phyloP scores from a whole-genome alignment of 2,888 invertebrate genomes.

The Drosophila engyochracea region DNA sequence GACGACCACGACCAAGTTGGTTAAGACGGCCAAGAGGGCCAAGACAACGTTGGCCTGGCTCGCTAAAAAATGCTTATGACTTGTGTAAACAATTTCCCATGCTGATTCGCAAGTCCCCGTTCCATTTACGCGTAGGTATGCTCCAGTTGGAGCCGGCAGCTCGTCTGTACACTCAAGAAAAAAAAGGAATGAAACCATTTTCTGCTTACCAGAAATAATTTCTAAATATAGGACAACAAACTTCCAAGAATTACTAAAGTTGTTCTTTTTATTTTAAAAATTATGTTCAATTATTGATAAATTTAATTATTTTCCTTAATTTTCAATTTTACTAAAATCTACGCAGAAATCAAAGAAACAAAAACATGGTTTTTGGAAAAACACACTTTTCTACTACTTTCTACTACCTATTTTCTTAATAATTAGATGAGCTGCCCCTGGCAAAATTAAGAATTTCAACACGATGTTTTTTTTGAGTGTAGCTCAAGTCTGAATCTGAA shows the following conservation, averaged over 20 bases:
- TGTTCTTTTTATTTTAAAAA: neutral
- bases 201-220: neutral
- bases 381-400: neutral
- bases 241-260: neutral
- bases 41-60: conserved; percentile 51
- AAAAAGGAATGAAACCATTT: neutral
- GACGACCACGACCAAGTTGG: conserved; percentile 33
- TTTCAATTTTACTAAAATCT: neutral
- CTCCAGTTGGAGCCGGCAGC: conserved; percentile 23
- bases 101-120: conserved; percentile 23
- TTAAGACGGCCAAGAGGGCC: conserved; percentile 10
- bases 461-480: neutral
- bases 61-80: conserved; percentile 80
- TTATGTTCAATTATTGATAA: too few species aligned
- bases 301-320: too few species aligned
- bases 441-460: neutral
- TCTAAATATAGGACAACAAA: neutral
- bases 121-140: conserved; percentile 74
- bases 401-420: neutral
- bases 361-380: neutral
- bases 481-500: conserved; percentile 20
- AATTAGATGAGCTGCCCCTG: neutral
- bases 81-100: conserved; percentile 76
- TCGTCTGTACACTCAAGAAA: neutral
- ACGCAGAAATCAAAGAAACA: accelerated